Percentiles rank a stretch among this genome's conserved stretches.
phyloP scores from a whole-genome alignment of 1,140 invertebrate species.

The Drosophila pachea region DNA sequence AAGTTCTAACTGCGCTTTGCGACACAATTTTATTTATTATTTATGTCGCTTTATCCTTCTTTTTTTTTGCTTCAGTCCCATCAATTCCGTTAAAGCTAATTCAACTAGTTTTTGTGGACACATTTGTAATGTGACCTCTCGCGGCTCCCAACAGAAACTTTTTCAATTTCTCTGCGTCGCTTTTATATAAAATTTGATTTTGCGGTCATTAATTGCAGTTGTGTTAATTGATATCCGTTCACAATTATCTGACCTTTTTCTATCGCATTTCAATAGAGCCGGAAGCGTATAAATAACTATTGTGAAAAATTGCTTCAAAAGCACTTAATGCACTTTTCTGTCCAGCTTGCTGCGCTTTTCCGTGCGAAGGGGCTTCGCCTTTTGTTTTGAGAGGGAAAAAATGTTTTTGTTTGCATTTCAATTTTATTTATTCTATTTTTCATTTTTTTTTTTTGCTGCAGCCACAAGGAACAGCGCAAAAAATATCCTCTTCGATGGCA shows the following conservation, averaged over 20 bases:
- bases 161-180: no score
- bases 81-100: no score
- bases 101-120: no score
- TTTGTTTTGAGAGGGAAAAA: conserved; percentile 26
- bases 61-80: conserved; percentile 16
- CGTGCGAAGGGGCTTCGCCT: not conserved
- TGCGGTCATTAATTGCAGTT: not conserved
- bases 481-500: conserved; percentile 42
- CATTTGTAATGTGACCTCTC: no score
- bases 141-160: no score
- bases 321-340: conserved; percentile 29
- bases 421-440: conserved; percentile 8
- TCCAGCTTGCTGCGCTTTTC: conserved; percentile 4
- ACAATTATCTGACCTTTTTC: not conserved
- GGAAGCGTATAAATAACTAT: conserved; percentile 17
- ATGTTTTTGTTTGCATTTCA: conserved; percentile 39
- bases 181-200: not conserved
- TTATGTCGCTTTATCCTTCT: not conserved
- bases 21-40: not conserved
- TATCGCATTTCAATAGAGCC: not conserved
- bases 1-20: conserved; percentile 26
- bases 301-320: conserved; percentile 21
- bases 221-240: no score
- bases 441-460: conserved; percentile 40
- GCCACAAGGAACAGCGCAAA: conserved; percentile 41